Conservation (phyloP, 2,113 vertebrate genomes). For the Alouatta palliata region DNA sequence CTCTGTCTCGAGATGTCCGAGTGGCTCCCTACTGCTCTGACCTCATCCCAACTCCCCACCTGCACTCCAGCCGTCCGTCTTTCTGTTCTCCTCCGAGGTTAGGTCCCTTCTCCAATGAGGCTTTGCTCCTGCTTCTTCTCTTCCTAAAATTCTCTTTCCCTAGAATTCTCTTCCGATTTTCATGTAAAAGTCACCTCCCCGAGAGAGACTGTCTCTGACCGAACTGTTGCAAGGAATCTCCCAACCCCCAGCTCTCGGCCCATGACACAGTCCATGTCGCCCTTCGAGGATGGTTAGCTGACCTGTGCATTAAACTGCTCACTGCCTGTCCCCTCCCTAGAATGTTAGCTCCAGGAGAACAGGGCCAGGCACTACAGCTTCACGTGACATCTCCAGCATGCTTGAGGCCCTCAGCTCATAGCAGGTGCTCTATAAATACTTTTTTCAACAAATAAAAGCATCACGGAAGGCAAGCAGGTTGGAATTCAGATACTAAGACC, state of each 20-base stretch:
- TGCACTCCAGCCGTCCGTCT: neutral
- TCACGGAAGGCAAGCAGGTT: neutral
- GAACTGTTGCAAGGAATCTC: rapidly evolving
- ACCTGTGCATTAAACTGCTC: neutral
- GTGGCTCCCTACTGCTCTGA: rapidly evolving
- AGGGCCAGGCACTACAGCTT: rapidly evolving
- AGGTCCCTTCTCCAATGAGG: neutral
- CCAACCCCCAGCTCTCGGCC: rapidly evolving
- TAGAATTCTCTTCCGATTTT: neutral
- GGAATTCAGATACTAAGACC: neutral
- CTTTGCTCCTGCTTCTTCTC: too few species aligned
- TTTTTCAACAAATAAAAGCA: neutral
- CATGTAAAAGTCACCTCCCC: too few species aligned
- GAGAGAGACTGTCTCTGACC: neutral
- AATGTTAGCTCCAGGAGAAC: rapidly evolving
- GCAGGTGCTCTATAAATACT: rapidly evolving
- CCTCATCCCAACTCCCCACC: rapidly evolving
- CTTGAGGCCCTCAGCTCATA: rapidly evolving
- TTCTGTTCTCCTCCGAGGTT: too few species aligned
- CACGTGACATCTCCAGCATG: rapidly evolving
- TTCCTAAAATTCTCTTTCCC: neutral
- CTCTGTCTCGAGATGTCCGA: too few species aligned
- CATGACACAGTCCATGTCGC: rapidly evolving
- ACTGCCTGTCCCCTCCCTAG: neutral
- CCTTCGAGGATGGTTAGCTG: neutral